Conservation (phyloP, 2,888 invertebrate genomes). For the Callosobruchus maculatus region DNA sequence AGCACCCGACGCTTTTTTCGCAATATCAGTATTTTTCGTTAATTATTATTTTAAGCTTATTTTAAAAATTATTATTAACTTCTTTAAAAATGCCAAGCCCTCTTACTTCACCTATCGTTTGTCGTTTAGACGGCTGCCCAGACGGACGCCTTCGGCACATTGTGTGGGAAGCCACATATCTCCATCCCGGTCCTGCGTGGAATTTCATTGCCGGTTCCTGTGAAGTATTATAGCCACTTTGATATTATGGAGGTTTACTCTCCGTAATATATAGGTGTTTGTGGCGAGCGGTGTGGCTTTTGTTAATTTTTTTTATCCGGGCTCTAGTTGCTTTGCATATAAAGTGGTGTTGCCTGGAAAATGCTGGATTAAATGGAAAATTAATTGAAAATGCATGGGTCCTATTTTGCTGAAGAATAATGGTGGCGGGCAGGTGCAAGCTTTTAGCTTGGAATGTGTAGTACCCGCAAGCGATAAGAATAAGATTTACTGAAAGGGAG, state of each 20-base stretch:
- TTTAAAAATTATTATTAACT: too few species aligned
- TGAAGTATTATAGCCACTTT: conserved; percentile 21
- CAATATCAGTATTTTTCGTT: too few species aligned
- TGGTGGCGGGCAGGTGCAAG: neutral
- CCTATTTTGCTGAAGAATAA: neutral
- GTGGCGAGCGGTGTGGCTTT: neutral
- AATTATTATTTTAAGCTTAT: too few species aligned
- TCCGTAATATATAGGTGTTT: neutral
- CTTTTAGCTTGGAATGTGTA: neutral
- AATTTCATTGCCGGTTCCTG: conserved; percentile 12
- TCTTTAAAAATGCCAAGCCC: too few species aligned
- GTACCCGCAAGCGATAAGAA: neutral
- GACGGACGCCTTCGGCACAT: too few species aligned
- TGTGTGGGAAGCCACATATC: neutral
- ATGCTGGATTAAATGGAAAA: neutral
- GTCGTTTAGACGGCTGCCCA: too few species aligned
- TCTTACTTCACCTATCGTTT: too few species aligned
- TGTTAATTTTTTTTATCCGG: neutral
- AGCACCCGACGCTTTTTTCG: too few species aligned
- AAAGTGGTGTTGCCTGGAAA: neutral
- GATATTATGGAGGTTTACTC: conserved; percentile 12
- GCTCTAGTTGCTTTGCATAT: neutral
- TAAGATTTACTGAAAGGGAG: neutral
- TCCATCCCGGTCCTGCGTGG: neutral
- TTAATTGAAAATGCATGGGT: neutral